Evolutionary conservation across 2,888 invertebrate genomes (phyloP), one percentile per base, ranked within the genome.

Genomic region (Siphlonurus alternatus): DNA sequence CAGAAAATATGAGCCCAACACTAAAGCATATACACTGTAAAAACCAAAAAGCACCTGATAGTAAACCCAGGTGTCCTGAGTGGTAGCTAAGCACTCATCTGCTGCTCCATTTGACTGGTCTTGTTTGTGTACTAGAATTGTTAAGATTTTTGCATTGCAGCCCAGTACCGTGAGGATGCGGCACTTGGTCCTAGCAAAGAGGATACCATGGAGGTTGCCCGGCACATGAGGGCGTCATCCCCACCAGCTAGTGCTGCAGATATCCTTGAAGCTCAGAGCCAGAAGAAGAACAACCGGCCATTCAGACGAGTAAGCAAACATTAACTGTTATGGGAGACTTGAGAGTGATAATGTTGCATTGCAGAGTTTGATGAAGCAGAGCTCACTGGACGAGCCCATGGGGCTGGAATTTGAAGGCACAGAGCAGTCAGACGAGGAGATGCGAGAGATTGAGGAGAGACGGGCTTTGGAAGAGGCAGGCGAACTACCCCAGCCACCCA

Each of bases 181-280:
- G 86, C 84, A 1, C 80, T 99, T 68, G 81, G 87, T 38, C 84
- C 87, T 2, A 79, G 88, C 65, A 86, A 86, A 66, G 97, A 99
- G 78, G 96, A 99, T 75, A 94, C 97, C 0, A 81, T 95, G 69
- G 93, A 94, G 77, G 88, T 97, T n/a, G 90, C 93, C 1, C 87
- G 86, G 72, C 85, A 85, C 61, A 96, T 98, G 95, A 80, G 96
- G 70, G 91, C 97, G 0, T 93, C 94, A 64, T 93, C 95, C 1
- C 96, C 97, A 3, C 96, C 97, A 1, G 89, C 91, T 1, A 93
- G 90, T 75, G 93, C 93, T 53, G 87, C 89, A 23, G 95, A 96
- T 74, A 83, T 93, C 71, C 75, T 93, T 63, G 93, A 93, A 74
- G 87, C 88, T 67, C 92, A 91, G 75, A 90, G 89, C 74, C 86